Conservation (phyloP, 30 jellyfish, hydroid and myxozoan species). For the Hydractinia symbiolongicarpus region DNA sequence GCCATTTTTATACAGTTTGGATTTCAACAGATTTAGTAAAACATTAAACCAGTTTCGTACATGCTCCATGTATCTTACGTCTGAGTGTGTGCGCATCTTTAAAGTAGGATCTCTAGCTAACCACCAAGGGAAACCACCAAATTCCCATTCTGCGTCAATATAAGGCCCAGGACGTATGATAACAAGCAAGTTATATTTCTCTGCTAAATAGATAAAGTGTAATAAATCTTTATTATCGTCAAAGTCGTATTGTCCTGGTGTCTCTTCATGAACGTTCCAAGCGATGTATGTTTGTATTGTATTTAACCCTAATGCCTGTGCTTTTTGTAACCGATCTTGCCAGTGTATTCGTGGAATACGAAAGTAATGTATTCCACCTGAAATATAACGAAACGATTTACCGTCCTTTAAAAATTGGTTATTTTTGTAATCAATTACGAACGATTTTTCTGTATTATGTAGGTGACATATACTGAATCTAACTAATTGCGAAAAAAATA, state of each 20-base stretch:
- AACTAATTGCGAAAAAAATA: no score
- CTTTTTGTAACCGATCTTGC: conserved; percentile 73
- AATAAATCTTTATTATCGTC: conserved; percentile 46
- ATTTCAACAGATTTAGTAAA: conserved; percentile 42
- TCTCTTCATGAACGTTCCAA: conserved; percentile 80
- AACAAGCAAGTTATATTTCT: conserved; percentile 52
- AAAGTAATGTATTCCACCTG: conserved; percentile 89
- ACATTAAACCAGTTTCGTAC: conserved; percentile 55
- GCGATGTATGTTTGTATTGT: conserved; percentile 83
- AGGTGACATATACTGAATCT: no score
- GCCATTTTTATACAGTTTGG: conserved; percentile 49
- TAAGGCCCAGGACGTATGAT: conserved; percentile 91
- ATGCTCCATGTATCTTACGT: conserved; percentile 34
- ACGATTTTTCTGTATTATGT: conserved; percentile 21
- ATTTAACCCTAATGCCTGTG: conserved; percentile 80
- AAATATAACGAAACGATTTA: conserved; percentile 75
- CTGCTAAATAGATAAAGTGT: conserved; percentile 69
- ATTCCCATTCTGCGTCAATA: conserved; percentile 89
- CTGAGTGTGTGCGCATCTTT: conserved; percentile 47
- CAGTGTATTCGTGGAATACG: conserved; percentile 82
- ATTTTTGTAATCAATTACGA: conserved; percentile 49
- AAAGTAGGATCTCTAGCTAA: conserved; percentile 43
- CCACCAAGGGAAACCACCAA: conserved; percentile 91
- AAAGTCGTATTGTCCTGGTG: conserved; percentile 62
- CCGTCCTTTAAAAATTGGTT: conserved; percentile 84